Evolutionary conservation across 2,888 invertebrate species (phyloP).

Genomic region (Drosophila acutilabella): DNA sequence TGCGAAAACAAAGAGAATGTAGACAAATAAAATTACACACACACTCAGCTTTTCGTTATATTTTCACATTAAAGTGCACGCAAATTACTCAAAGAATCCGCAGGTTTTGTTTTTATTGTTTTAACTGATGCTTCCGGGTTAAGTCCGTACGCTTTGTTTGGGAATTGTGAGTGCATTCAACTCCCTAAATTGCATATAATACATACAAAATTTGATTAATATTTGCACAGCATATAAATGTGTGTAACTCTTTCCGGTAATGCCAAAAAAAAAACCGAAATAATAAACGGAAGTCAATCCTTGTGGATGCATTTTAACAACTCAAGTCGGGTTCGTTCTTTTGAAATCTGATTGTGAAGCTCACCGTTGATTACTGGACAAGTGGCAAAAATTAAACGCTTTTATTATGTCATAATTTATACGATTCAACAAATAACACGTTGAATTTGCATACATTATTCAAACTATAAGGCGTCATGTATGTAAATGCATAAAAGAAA

Average conservation of each 20-base stretch:
- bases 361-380: constrained; percentile 7
- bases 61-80: constrained; percentile 11
- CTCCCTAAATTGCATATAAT: constrained; percentile 40
- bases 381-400: constrained; percentile 28
- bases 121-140: constrained; percentile 27
- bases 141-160: constrained; percentile 13
- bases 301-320: constrained; percentile 10
- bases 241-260: constrained; percentile 21
- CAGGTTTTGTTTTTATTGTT: background rate
- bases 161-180: constrained; percentile 55
- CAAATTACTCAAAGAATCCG: constrained; percentile 5
- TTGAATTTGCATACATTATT: constrained; percentile 61
- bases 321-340: constrained; percentile 19
- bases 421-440: constrained; percentile 65
- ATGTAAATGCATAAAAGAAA: constrained; percentile 8
- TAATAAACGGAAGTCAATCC: constrained; percentile 32
- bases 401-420: constrained; percentile 70
- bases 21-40: constrained; percentile 9
- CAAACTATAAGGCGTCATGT: constrained; percentile 20
- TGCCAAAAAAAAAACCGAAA: background rate
- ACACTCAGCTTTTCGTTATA: background rate
- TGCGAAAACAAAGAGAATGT: constrained; percentile 23
- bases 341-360: background rate
- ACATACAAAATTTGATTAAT: constrained; percentile 35
- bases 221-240: constrained; percentile 18